Conservation (phyloP, 2,888 invertebrate genomes). For the Lepas anatifera region DNA sequence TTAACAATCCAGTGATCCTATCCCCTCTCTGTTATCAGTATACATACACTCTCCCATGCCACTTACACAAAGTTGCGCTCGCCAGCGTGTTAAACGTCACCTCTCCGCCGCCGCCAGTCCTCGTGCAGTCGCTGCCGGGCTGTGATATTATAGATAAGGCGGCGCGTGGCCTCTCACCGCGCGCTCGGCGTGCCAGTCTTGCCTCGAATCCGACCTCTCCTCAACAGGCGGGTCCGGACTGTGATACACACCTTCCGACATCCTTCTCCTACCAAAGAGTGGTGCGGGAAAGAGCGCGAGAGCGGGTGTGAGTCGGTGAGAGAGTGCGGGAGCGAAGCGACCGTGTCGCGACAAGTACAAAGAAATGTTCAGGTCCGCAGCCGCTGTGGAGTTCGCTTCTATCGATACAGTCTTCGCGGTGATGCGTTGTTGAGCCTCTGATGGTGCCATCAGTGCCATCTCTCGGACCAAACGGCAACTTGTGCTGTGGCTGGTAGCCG, state of each 20-base stretch:
- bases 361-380: background rate
- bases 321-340: background rate
- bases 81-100: background rate
- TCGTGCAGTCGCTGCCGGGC: background rate
- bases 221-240: background rate
- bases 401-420: background rate
- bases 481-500: background rate
- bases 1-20: too few species aligned
- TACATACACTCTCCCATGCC: too few species aligned
- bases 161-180: background rate
- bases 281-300: too few species aligned
- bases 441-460: background rate
- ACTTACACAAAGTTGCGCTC: too few species aligned
- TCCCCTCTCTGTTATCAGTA: too few species aligned
- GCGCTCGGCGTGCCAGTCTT: background rate
- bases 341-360: slow-evolving; percentile 3
- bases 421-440: too few species aligned
- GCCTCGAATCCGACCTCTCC: background rate
- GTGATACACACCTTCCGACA: background rate
- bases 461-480: background rate
- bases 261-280: background rate
- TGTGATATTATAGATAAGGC: background rate
- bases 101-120: background rate
- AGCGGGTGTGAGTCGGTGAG: background rate
- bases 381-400: background rate